Evolutionary conservation across 2,888 invertebrate genomes (phyloP).

Genomic region (Cheilosia vernalis): DNA sequence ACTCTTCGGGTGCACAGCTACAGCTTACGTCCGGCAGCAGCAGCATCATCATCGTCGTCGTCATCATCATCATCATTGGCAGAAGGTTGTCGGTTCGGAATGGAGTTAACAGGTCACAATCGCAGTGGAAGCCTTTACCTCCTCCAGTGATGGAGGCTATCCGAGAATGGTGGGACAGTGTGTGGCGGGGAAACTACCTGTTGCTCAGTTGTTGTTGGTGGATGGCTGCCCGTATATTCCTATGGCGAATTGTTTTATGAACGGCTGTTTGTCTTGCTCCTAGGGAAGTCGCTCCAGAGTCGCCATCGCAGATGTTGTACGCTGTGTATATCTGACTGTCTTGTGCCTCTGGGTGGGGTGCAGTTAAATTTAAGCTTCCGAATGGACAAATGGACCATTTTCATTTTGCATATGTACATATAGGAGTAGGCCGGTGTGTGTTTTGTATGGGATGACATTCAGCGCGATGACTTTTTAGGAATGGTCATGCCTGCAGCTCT

Average conservation of each 20-base stretch:
- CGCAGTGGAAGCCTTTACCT: neutral
- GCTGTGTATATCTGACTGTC: conserved; percentile 6
- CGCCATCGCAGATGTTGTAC: neutral
- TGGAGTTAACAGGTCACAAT: conserved; percentile 73
- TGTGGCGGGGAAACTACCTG: conserved; percentile 62
- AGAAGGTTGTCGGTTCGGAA: conserved; percentile 66
- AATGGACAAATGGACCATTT: conserved; percentile 71
- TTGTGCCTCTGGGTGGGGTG: conserved; percentile 66
- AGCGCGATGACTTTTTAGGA: conserved; percentile 7
- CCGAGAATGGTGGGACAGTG: too few relatives aligned
- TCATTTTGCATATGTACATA: too few relatives aligned
- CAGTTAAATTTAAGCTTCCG: conserved; percentile 64
- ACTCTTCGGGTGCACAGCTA: conserved; percentile 25
- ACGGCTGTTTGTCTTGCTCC: conserved; percentile 64
- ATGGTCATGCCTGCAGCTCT: conserved; percentile 48
- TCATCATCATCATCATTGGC: conserved; percentile 59
- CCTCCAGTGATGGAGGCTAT: conserved; percentile 37
- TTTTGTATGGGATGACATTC: conserved; percentile 49
- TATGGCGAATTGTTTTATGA: conserved; percentile 66
- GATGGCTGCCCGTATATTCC: conserved; percentile 60
- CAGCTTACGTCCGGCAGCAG: conserved; percentile 56
- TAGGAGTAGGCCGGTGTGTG: conserved; percentile 34
- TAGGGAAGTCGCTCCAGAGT: neutral
- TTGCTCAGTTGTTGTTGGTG: conserved; percentile 47
- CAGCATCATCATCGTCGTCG: conserved; percentile 37